Conservation (phyloP, 2,113 vertebrate genomes). For the Elanoides forficatus region DNA sequence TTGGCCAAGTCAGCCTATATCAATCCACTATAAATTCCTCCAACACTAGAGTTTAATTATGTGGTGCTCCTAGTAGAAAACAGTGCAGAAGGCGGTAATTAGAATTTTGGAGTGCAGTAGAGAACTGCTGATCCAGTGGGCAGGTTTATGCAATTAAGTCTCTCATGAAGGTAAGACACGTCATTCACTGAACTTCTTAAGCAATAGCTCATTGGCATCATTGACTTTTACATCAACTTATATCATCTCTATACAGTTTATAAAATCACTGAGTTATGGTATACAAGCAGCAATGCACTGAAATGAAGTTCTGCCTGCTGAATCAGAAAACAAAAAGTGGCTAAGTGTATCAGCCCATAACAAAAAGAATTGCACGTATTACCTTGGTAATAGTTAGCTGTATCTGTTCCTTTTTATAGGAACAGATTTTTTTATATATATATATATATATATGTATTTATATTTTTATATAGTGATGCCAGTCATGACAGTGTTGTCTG, state of each 20-base stretch:
- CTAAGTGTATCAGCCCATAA: background rate
- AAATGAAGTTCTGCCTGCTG: background rate
- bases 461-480: background rate
- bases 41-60: background rate
- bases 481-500: slow-evolving; percentile 1
- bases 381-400: background rate
- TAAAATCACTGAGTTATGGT: background rate
- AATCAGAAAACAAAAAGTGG: background rate
- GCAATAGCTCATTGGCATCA: background rate
- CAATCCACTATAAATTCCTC: background rate
- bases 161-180: background rate
- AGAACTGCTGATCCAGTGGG: background rate
- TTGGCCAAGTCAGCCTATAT: background rate
- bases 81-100: background rate
- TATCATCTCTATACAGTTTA: background rate
- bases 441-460: background rate
- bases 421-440: background rate
- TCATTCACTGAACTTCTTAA: background rate
- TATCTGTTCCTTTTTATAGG: background rate
- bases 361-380: background rate
- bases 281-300: background rate
- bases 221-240: background rate
- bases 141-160: background rate
- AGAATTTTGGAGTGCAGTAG: background rate
- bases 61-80: background rate